A percentile compares a stretch with the other conserved stretches of the same genome.
phyloP scores from a whole-genome alignment of 2,888 invertebrate genomes.

The Trichogramma dendrolimi region DNA sequence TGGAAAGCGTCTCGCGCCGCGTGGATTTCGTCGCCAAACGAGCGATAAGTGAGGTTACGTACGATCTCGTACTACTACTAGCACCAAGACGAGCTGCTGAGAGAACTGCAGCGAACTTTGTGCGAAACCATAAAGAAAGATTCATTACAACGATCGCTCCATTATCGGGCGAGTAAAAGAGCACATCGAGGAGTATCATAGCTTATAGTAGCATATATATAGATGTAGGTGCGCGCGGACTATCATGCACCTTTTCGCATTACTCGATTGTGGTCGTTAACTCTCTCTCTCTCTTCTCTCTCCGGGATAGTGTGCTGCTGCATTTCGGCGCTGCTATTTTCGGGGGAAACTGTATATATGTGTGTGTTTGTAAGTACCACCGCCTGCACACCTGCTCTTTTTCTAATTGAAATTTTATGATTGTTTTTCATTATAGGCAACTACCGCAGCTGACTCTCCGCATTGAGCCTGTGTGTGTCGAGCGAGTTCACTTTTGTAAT shows the following conservation, averaged over 20 bases:
- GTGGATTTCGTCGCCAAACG: conserved; percentile 14
- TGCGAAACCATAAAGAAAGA: conserved; percentile 40
- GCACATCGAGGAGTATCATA: not conserved
- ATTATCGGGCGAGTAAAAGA: conserved; percentile 36
- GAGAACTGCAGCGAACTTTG: conserved; percentile 12
- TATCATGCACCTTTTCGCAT: conserved; percentile 6
- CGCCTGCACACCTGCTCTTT: not conserved
- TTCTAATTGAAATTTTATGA: conserved; percentile 18
- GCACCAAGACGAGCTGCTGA: not conserved
- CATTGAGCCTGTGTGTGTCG: too few species aligned
- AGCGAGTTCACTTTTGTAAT: too few species aligned
- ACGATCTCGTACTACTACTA: conserved; percentile 1
- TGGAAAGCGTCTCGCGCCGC: not conserved
- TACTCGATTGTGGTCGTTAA: conserved; percentile 13
- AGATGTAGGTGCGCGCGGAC: not conserved
- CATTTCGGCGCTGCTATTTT: conserved; percentile 9
- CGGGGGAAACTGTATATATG: too few species aligned
- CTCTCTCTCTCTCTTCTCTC: not conserved
- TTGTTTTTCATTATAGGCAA: too few species aligned
- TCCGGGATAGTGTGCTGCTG: conserved; percentile 15
- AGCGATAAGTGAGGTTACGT: conserved; percentile 21
- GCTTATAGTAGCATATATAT: not conserved
- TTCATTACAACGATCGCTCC: conserved; percentile 42
- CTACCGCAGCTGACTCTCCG: too few species aligned
- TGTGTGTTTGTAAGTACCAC: too few species aligned